Conservation (phyloP, 2,113 vertebrate genomes). For the Gobius niger region DNA sequence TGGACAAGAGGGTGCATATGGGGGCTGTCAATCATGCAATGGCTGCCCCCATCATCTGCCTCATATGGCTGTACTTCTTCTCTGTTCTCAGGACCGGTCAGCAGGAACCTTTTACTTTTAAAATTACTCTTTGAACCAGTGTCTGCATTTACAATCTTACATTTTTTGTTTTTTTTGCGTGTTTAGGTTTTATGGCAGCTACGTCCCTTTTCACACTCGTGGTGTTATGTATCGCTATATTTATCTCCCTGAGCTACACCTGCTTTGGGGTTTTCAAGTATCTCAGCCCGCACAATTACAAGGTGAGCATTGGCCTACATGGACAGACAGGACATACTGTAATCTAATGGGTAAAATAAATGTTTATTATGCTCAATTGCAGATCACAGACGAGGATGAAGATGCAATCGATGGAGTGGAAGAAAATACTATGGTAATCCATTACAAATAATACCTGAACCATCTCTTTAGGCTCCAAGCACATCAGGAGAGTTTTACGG, state of each 20-base stretch:
- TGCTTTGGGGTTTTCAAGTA: constrained; percentile 91
- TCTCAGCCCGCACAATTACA: constrained; percentile 88
- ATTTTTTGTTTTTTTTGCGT: not conserved
- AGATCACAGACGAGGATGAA: constrained; percentile 69
- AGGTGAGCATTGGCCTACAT: constrained; percentile 69
- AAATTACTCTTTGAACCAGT: not conserved
- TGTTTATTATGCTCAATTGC: constrained; percentile 5
- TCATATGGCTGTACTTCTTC: constrained; percentile 95
- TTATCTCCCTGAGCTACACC: constrained; percentile 80
- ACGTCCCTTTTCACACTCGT: constrained; percentile 89
- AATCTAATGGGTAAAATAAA: not conserved
- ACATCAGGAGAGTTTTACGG: too few relatives aligned
- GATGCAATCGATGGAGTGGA: constrained; percentile 41
- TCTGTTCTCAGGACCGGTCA: constrained; percentile 88
- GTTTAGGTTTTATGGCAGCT: constrained; percentile 82
- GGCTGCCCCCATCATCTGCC: constrained; percentile 91
- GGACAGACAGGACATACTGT: not conserved
- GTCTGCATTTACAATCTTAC: not conserved
- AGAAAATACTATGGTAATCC: constrained; percentile 51
- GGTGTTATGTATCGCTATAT: constrained; percentile 82
- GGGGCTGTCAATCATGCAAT: constrained; percentile 91
- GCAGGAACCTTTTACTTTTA: not conserved
- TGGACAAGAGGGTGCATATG: constrained; percentile 87
- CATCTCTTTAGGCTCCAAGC: too few relatives aligned
- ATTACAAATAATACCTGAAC: not conserved